Percentiles rank a stretch among this genome's conserved stretches.
These are phyloP conservation scores for Erythrocercus mccallii DNA, from an alignment of 2,113 vertebrate species.

Conservation along the genomic window DNA sequence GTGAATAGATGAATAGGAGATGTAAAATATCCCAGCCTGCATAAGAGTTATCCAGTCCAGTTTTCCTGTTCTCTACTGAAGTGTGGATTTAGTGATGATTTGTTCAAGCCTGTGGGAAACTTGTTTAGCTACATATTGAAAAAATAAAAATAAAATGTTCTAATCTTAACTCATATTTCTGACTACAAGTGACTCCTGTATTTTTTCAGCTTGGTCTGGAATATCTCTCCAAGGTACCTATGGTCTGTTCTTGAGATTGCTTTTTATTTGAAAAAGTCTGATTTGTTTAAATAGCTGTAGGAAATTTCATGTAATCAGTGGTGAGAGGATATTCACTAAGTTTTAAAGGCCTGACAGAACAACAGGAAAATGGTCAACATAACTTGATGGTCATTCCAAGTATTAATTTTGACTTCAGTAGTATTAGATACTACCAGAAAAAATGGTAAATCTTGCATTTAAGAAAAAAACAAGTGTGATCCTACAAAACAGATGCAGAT, in stretches of 20 bases:
- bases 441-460: not conserved
- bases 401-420: not conserved
- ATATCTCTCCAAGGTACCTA: not conserved
- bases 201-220: not conserved
- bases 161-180: conserved; percentile 3
- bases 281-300: not conserved
- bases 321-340: not conserved
- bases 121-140: not conserved
- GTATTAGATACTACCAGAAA: not conserved
- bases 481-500: not conserved
- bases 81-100: not conserved
- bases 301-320: not conserved
- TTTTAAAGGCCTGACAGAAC: not conserved
- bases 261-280: not conserved
- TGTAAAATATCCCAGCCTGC: not conserved
- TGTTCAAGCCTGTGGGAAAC: not conserved
- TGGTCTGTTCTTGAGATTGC: not conserved
- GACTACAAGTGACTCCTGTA: not conserved
- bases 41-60: not conserved
- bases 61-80: conserved; percentile 6
- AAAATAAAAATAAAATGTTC: not conserved
- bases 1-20: conserved; percentile 12
- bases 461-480: not conserved
- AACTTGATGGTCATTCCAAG: not conserved
- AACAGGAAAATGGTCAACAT: not conserved